Base-by-base conservation (phyloP, 2,113 vertebrate genomes). In the Xiphorhynchus elegans region DNA sequence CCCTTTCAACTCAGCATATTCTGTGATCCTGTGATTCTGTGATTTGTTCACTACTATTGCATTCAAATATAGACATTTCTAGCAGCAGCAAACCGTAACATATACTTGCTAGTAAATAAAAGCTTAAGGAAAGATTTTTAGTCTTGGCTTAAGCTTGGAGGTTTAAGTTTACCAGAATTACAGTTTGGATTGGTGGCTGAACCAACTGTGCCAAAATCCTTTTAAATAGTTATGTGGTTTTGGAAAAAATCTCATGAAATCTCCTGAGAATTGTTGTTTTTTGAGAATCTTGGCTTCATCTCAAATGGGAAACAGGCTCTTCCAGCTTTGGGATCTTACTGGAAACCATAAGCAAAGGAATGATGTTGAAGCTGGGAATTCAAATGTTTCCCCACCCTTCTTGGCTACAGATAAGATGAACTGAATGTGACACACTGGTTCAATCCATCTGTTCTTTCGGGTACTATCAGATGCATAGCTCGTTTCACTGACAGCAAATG, bases 401-500 rank as follows among this genome's bases (percentile, higher is more conserved):
- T 87, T 81, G 83, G 78, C 50, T 19, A 47, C 21, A 70, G 28
- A 87, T 62, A 46, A 67, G 37, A 79, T 64, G 52, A 56, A 40
- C 19, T 89, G 37, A 42, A 89, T 87, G 60, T 56, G 59, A 85
- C 70, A 77, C 23, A n/a, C 28, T 69, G 40, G 86, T 96, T 93
- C 42, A 20, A 94, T 52, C 90, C 74, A 87, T 85, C 62, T 90
- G 79, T 79, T 76, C 79, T 84, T 63, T 76, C 63, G 73, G 77
- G 37, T 66, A 63, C 83, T 74, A 74, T 79, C 47, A 60, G 39
- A 79, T 60, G 35, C 28, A 42, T 55, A 53, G 19, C 23, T 93
- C 29, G 44, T 89, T 96, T 90, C 73, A 80, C 24, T 86, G 72
- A 93, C 73, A 90, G 47, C 56, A 68, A 75, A 92, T 87, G 84